phyloP scores from a whole-genome alignment of 1,140 invertebrate genomes.

The Neelides sp. region DNA sequence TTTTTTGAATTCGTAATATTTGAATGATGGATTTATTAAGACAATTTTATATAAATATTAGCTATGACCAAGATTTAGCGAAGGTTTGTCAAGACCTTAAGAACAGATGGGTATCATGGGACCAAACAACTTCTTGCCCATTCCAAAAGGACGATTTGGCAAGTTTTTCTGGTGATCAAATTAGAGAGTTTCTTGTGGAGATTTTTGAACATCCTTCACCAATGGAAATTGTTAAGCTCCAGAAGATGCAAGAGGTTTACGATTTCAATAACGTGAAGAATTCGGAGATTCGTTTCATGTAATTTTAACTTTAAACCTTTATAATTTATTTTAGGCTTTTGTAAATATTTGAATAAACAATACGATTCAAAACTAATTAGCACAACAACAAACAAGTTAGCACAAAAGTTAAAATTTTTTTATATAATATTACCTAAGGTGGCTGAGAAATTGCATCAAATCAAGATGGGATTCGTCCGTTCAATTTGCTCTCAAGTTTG shows the following conservation, averaged over 20 bases:
- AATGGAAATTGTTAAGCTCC: slow-evolving; percentile 45
- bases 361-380: not conserved
- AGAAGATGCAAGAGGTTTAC: slow-evolving; percentile 53
- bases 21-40: slow-evolving; percentile 10
- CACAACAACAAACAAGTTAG: not conserved
- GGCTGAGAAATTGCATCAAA: slow-evolving; percentile 64
- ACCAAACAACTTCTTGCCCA: slow-evolving; percentile 33
- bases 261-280: slow-evolving; percentile 54
- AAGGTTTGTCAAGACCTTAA: slow-evolving; percentile 49
- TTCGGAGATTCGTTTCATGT: slow-evolving; percentile 57
- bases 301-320: slow-evolving; percentile 24
- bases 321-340: not conserved
- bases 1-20: slow-evolving; percentile 13
- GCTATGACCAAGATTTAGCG: slow-evolving; percentile 56
- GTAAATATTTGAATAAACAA: not conserved
- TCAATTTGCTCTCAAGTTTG: slow-evolving; percentile 53
- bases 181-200: slow-evolving; percentile 56
- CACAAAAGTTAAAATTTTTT: slow-evolving; percentile 2
- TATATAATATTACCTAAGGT: slow-evolving; percentile 40
- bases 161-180: slow-evolving; percentile 49
- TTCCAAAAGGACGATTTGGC: slow-evolving; percentile 43
- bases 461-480: slow-evolving; percentile 54
- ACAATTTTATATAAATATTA: slow-evolving; percentile 32
- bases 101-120: slow-evolving; percentile 43
- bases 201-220: slow-evolving; percentile 46